Conservation (phyloP, 2,797 vertebrate species). For the Nasua narica region DNA sequence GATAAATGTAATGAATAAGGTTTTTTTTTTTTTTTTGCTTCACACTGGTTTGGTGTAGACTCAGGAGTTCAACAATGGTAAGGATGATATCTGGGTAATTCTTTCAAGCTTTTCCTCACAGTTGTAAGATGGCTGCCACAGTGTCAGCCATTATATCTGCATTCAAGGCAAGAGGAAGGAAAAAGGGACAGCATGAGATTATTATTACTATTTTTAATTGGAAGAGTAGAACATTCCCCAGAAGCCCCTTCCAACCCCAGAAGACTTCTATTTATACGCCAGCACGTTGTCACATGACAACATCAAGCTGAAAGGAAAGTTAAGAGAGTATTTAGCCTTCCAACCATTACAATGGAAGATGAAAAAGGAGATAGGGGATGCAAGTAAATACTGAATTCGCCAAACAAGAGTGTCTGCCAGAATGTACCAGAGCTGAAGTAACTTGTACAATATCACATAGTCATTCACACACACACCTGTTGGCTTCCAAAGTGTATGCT, state of each 20-base stretch:
- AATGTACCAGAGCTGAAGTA: neutral
- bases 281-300: neutral
- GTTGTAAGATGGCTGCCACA: neutral
- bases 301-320: neutral
- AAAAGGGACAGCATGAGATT: neutral
- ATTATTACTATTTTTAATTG: neutral
- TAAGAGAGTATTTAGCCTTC: neutral
- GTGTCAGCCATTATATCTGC: neutral
- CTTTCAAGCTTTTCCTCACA: neutral
- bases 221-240: neutral
- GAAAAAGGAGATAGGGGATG: neutral
- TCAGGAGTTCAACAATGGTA: neutral
- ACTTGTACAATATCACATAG: neutral
- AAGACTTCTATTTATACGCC: neutral
- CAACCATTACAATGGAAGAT: neutral
- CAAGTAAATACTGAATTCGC: neutral
- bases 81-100: neutral
- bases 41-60: neutral
- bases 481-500: neutral
- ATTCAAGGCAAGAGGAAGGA: neutral
- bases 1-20: neutral
- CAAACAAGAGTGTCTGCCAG: neutral
- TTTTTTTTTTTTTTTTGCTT: neutral
- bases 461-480: neutral
- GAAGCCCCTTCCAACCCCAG: neutral